A percentile compares a stretch with the other conserved stretches of the same genome.
Conservation (phyloP, 2,888 invertebrate genomes). For the Lasiommata megera region DNA sequence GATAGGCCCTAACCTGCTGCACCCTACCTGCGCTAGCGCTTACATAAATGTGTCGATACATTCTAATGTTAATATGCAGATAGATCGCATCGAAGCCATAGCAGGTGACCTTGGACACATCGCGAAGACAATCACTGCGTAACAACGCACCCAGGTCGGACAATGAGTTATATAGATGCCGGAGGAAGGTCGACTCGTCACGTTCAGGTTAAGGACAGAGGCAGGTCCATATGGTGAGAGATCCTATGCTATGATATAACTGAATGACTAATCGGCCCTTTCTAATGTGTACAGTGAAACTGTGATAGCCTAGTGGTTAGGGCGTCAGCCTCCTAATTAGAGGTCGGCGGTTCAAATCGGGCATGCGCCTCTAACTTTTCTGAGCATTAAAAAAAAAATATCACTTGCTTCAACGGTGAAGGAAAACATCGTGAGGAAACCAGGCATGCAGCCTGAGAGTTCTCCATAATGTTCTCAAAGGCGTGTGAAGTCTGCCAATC, state of each 20-base stretch:
- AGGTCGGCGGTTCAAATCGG: no score
- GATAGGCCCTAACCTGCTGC: background rate
- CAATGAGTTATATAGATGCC: slow-evolving; percentile 68
- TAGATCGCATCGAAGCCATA: slow-evolving; percentile 25
- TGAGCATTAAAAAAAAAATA: no score
- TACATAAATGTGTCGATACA: slow-evolving; percentile 11
- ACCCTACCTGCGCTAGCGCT: background rate
- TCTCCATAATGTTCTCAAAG: no score
- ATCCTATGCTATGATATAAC: slow-evolving; percentile 28
- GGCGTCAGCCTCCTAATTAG: no score
- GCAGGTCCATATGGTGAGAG: slow-evolving; percentile 19
- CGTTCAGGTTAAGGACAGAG: slow-evolving; percentile 78
- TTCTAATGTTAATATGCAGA: slow-evolving; percentile 30
- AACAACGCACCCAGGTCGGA: slow-evolving; percentile 73
- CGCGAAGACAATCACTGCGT: slow-evolving; percentile 79
- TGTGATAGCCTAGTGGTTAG: no score
- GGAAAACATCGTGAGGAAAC: no score
- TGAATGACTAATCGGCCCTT: slow-evolving; percentile 22
- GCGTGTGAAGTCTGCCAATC: no score
- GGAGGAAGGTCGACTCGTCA: slow-evolving; percentile 78
- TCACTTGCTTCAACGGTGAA: no score
- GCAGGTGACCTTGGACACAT: slow-evolving; percentile 59
- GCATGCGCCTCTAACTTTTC: no score
- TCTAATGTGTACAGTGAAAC: no score
- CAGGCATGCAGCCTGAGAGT: no score